Evolutionary conservation across 1,140 invertebrate species (phyloP), one percentile per base, ranked within the genome.

Genomic region (Campoletis sonorensis): DNA sequence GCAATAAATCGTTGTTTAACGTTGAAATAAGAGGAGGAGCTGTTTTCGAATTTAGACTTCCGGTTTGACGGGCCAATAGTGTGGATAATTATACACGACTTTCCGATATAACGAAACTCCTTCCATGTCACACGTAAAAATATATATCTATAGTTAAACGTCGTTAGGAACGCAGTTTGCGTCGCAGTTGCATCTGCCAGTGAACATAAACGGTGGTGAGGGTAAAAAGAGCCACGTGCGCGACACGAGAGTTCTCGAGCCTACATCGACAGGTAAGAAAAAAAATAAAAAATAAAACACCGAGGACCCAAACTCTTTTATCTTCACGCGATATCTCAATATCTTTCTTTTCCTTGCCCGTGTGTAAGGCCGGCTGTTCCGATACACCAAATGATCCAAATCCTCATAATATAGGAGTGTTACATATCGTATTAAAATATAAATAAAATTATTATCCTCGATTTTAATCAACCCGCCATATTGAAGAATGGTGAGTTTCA

Each of bases 321-420:
- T 88, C 87, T 88, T 84, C 87, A 87, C 87, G 87, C 86, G 83
- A 87, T 86, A 88, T 88, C 87, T 86, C 82, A 85, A 86, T 86
- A 87, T 87, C 86, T 86, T 83, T 87, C 85, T 85, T 85, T 86
- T 83, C 86, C 85, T 85, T 85, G 81, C 83, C 67, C 70, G 83
- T 82, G 64, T 61, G 72, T 77, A 71, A 81, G 72, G 85, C 85
- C 85, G 85, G 85, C 85, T 87, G 86, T 51, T 72, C 21, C 37
- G 37, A 30, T 27, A 26, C 23, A 27, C 61, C n/a, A 64, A 64
- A 64, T 64, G 37, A 72, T 72, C 70, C 4, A 13, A 72, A 72
- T 49, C 40, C 33, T 45, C 33, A 21, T 37, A 72, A 64, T 64
- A 71, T 58, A 58, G 16, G 54, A 21, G 54, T 21, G 54, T 58